phyloP scores from a whole-genome alignment of 1,140 invertebrate genomes.

The Lanistes nyassanus region DNA sequence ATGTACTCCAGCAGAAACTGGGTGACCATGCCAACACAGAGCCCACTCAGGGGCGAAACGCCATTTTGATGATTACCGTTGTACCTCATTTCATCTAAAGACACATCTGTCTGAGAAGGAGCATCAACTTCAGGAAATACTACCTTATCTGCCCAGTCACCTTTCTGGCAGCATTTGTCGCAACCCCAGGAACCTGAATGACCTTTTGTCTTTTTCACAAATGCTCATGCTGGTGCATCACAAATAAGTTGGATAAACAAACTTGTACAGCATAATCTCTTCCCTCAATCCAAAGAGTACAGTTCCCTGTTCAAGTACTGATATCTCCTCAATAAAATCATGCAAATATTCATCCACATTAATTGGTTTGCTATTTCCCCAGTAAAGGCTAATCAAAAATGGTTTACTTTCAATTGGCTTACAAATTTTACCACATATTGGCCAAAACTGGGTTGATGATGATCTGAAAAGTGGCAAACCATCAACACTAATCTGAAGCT shows the following conservation, averaged over 20 bases:
- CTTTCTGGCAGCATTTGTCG: constrained; percentile 40
- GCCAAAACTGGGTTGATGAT: constrained; percentile 34
- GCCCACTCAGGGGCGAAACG: too few relatives aligned
- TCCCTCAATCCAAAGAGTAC: constrained; percentile 13
- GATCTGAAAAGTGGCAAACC: constrained; percentile 30
- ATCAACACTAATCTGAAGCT: constrained; percentile 23
- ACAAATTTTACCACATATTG: constrained; percentile 39
- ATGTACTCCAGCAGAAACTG: constrained; percentile 64
- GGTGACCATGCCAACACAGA: constrained; percentile 54
- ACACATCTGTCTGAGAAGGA: too few relatives aligned
- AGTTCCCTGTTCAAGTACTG: constrained; percentile 17
- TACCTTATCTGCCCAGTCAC: constrained; percentile 24
- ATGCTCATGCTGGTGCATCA: constrained; percentile 66
- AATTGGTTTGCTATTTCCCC: constrained; percentile 50
- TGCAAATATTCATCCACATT: constrained; percentile 39
- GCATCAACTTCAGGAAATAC: too few relatives aligned
- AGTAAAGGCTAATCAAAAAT: constrained; percentile 42
- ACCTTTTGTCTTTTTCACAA: constrained; percentile 59
- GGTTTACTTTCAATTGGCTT: constrained; percentile 13
- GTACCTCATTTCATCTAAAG: too few relatives aligned
- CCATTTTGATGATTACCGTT: too few relatives aligned
- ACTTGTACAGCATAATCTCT: constrained; percentile 33
- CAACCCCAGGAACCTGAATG: constrained; percentile 47
- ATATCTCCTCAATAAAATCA: constrained; percentile 51
- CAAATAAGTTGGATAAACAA: constrained; percentile 52